Base-by-base conservation (phyloP, 2,113 vertebrate species). In the Coturnix japonica region DNA sequence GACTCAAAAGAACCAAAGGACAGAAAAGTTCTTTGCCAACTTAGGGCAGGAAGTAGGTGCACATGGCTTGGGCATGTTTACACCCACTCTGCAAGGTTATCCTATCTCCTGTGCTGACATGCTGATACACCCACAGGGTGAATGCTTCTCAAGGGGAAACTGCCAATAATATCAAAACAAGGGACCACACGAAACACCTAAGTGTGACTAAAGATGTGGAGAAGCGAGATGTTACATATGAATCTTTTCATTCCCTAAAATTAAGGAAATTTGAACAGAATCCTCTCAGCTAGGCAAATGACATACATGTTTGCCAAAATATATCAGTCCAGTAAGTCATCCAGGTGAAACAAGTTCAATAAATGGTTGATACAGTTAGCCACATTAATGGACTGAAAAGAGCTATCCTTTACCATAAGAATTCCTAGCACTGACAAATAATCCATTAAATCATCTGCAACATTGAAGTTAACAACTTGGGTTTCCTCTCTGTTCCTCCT, bases 11-110 rank as follows among this genome's bases (percentile, higher is more conserved):
- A 90, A 49, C 59, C 64, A 14, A 61, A 57, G 79, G 64, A 47
- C 74, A 59, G 37, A 13, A 25, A 30, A 21, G 4, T 20, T 12
- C 2, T 26, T 35, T 37, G 64, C 69, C 30, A 63, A 2, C 30
- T 37, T 16, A 28, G 0, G 3, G 59, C 47, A 76, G 59, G 26
- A 4, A 1, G 1, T 22, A 31, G 57, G 19, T 5, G 1, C 11
- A 39, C 2, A 1, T 6, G n/a, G 78, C 51, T 46, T 17, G 35
- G 86, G 69, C n/a, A 3, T 4, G 21, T 64, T 67, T 51, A 41
- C 46, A 17, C 41, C 11, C 21, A 65, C 22, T 3, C 53, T 20
- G 43, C 43, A 6, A 43, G 60, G 30, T 33, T 28, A 6, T 43
- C 54, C 83, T 2, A 23, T 9, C 59, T 69, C 65, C 56, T 74